Evolutionary conservation across 2,113 vertebrate species (phyloP).

Genomic region (Microcebus ravelobensis): DNA sequence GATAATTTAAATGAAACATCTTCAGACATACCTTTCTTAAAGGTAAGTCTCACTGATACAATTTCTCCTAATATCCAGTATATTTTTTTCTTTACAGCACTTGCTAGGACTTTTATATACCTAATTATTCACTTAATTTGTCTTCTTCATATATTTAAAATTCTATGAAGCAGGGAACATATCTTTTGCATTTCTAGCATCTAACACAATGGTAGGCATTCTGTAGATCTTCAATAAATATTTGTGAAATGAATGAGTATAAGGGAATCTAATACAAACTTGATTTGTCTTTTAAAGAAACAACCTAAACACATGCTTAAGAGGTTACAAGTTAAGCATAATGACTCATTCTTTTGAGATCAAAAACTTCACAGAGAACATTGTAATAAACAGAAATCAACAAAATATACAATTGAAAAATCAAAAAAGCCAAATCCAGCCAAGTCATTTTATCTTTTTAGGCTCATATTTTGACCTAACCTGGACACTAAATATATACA

Average conservation of each 20-base stretch:
- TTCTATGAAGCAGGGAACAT: background rate
- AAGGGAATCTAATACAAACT: background rate
- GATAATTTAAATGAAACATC: background rate
- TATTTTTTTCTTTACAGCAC: background rate
- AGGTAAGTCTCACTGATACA: background rate
- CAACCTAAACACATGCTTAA: slow-evolving; percentile 3
- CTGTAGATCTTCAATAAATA: background rate
- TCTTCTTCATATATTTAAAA: background rate
- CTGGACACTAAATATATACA: background rate
- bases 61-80: background rate
- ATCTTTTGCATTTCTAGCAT: background rate
- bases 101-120: background rate
- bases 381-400: background rate
- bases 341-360: background rate
- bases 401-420: background rate
- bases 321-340: background rate
- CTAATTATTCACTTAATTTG: background rate
- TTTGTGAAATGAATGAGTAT: background rate
- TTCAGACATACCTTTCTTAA: background rate
- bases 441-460: slow-evolving; percentile 41
- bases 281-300: background rate
- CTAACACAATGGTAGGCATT: background rate
- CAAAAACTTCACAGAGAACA: background rate
- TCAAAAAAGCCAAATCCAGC: background rate
- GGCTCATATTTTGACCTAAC: background rate